Base-by-base conservation (phyloP, 2,888 invertebrate species). In the Brachyptera risi region DNA sequence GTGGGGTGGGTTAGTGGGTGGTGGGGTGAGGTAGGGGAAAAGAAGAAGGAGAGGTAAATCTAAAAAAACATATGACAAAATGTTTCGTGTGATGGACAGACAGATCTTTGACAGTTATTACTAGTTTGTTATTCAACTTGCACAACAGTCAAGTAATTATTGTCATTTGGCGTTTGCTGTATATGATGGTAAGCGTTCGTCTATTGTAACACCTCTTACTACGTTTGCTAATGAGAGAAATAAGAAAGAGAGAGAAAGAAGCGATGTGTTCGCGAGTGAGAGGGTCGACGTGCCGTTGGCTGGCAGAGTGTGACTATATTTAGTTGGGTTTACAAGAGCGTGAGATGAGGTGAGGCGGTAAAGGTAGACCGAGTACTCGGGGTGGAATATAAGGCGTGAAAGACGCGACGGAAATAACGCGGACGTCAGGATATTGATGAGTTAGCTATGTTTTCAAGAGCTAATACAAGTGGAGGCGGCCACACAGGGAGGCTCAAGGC, bases 221-320 rank as follows among this genome's bases (percentile, higher is more conserved):
- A 54, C 37, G 17, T n/a, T 23, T 54, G 23, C 54, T 54, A 54
- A 54, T 54, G 54, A 54, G 35, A 17, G 54, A 54, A 54, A 54
- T 24, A 24, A 24, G 24, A 21, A 47, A 47, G n/a, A 35, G 37
- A 21, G 15, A 35, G 19, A 44, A 44, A 40, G 21, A 44, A 54
- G 17, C 19, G 35, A 19, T 15, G 27, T 31, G 35, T 9, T n/a
- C 19, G 54, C 13, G 51, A 54, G 54, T 37, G 37, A 54, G 54
- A 23, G 35, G 19, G 35, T 54, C 37, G 54, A 37, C 54, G 37
- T n/a, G n/a, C n/a, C n/a, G n/a, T n/a, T n/a, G n/a, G n/a, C n/a
- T n/a, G n/a, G n/a, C n/a, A n/a, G n/a, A n/a, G n/a, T 21, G 44
- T 44, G 47, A 11, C 24, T 54, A 54, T 37, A 47, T 54, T 35